Evolutionary conservation across 1,140 invertebrate species (phyloP).

Genomic region (Epicauta chinensis): DNA sequence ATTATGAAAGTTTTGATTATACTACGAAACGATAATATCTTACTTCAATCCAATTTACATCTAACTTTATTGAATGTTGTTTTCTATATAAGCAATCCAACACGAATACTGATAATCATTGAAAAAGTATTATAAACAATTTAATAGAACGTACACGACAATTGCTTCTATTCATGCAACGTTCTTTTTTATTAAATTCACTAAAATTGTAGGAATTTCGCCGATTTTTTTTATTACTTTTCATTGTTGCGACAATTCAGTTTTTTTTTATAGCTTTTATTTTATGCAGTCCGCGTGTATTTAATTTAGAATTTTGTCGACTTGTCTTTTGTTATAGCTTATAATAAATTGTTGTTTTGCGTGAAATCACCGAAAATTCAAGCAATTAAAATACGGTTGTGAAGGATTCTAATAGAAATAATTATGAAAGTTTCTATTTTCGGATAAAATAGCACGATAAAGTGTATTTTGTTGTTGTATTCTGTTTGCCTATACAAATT

Average conservation of each 20-base stretch:
- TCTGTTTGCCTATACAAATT: too few relatives aligned
- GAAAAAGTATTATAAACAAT: too few relatives aligned
- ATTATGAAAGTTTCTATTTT: too few relatives aligned
- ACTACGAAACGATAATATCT: conserved; percentile 1
- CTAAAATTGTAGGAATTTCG: too few relatives aligned
- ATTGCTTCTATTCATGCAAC: conserved; percentile 6
- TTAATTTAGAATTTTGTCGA: conserved; percentile 7
- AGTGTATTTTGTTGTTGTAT: too few relatives aligned
- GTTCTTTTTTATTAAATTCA: too few relatives aligned
- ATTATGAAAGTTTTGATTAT: conserved; percentile 4
- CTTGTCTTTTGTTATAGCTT: neutral
- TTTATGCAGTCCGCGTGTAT: neutral
- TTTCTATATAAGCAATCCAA: conserved; percentile 3
- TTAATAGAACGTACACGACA: conserved; percentile 1
- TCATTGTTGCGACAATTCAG: neutral
- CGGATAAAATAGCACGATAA: too few relatives aligned
- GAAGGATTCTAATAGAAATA: too few relatives aligned
- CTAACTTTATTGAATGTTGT: neutral
- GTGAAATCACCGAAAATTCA: neutral
- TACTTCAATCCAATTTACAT: neutral
- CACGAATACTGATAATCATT: neutral
- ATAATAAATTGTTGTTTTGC: conserved; percentile 6
- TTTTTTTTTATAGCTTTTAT: conserved; percentile 1
- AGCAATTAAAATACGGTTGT: neutral
- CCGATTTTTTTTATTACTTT: too few relatives aligned